Conservation (phyloP, 2,113 vertebrate genomes). For the Sinocyclocheilus grahami region DNA sequence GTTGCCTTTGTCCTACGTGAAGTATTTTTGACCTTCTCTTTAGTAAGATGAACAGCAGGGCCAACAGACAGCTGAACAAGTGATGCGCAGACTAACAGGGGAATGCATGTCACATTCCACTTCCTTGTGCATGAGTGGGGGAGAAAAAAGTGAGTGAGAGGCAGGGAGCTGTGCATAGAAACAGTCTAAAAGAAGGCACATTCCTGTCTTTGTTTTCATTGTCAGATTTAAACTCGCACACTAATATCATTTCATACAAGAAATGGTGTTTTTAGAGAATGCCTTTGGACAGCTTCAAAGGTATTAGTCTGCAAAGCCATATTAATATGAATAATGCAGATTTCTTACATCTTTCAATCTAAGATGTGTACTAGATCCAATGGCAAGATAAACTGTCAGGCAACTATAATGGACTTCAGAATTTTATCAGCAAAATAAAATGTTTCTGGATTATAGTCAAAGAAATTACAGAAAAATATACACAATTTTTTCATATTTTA, state of each 20-base stretch:
- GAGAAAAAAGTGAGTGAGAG: conserved; percentile 4
- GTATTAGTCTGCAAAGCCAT: neutral
- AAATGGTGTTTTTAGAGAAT: neutral
- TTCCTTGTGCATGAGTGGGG: neutral
- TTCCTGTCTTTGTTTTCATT: conserved; percentile 37
- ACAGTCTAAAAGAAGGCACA: conserved; percentile 37
- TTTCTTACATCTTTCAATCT: neutral
- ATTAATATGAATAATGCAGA: neutral
- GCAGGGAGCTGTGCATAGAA: conserved; percentile 18
- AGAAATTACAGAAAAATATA: neutral
- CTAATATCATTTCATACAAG: neutral
- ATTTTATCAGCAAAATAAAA: neutral
- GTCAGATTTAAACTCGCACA: conserved; percentile 10
- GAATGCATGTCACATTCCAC: conserved; percentile 38
- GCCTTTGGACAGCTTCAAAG: neutral
- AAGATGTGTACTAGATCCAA: neutral
- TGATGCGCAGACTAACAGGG: conserved; percentile 34
- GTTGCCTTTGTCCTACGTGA: conserved; percentile 6
- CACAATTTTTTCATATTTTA: conserved; percentile 38
- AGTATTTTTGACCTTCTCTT: conserved; percentile 30
- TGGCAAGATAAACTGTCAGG: neutral
- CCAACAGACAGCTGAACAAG: conserved; percentile 40
- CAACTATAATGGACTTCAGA: neutral
- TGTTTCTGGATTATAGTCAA: neutral
- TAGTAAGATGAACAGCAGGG: conserved; percentile 13